Evolutionary conservation across 1,140 invertebrate species (phyloP), one percentile per base, ranked within the genome.

Genomic region (Aporrectodea caliginosa): DNA sequence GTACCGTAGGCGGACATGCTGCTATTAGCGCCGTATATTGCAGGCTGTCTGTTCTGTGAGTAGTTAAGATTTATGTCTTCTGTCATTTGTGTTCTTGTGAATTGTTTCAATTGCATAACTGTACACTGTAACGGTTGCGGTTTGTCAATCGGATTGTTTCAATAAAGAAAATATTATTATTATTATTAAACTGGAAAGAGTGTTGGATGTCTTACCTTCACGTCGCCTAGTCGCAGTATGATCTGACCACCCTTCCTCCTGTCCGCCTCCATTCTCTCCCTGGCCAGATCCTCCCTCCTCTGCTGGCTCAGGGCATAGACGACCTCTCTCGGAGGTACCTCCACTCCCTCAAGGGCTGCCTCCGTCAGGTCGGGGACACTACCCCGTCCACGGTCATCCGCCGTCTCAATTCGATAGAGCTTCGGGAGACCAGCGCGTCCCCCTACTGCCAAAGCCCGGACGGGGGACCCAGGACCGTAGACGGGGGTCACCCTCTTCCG

Each of bases 261-360:
- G 79, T 98, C 96, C 77, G 93, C 92, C 87, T 97, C 93, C 88
- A 98, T 95, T 84, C 93, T 92, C 89, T 96, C 93, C 81, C 94
- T 91, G 83, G 96, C 92, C 75, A 98, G 91, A 88, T 98, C 96
- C 88, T 99, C 96, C 80, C 98, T 91, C 78, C 97, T 92, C 81
- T 95, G 93, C 77, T 94, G 95, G 82, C 96, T 95, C 82, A 99
- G 90, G 16, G 93, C 92, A 73, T 95, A 96, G 6, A 97, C 95
- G 89, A 99, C 96, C 90, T 98, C 96, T 78, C 97, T 91, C 22
- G 94, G 93, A 92, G 98, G 94, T 43, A 93, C 91, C 79, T 92
- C 91, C 77, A 91, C 31, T 75, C 92, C 92, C 80, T 73, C 76
- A 29, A 73, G 87, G 83, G 71, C 81, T n/a, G n/a, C n/a, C n/a